Evolutionary conservation across 2,888 invertebrate species (phyloP), one percentile per base, ranked within the genome.

Genomic region (Drosophila demipolita): DNA sequence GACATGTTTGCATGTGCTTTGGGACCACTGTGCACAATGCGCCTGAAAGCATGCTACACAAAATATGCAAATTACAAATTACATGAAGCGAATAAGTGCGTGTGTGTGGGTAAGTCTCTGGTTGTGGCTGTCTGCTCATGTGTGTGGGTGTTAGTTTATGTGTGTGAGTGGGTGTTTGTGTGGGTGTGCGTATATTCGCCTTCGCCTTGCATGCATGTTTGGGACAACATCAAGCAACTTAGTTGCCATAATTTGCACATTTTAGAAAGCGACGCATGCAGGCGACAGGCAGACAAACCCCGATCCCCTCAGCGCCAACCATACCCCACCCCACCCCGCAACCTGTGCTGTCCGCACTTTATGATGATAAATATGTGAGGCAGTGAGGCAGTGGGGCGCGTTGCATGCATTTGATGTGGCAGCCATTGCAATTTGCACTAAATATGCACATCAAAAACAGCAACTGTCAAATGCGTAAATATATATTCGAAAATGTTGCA

Each of bases 211-310:
- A 33, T 80, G 89, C 84, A 78, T 83, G 87, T 81, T 75, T 61
- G 68, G 60, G 82, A 72, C 83, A 88, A 72, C 84, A 82, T 75
- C 33, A 58, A 48, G 87, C 82, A 87, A 85, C 85, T 89, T 79
- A 89, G 89, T 89, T 85, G 84, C 89, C 84, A 89, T 85, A 89
- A 85, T 85, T 85, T 87, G 80, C 83, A 85, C 77, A 85, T 87
- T 85, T 85, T 73, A 76, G 74, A 66, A 62, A 66, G 59, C 61
- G 63, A 71, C 71, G 68, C 76, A 76, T 89, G 84, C 80, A 67
- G 40, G 42, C 87, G 89, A 89, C 89, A 84, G 70, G 70, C 59
- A 72, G 66, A 15, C 45, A 63, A 62, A 33, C n/a, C 17, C 5
- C 9, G 12, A 15, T 4, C 12, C 29, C 29, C 29, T 29, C 29